A percentile compares a stretch with the other conserved stretches of the same genome.
phyloP scores from a whole-genome alignment of 2,113 vertebrate species.

The Nanorana parkeri region DNA sequence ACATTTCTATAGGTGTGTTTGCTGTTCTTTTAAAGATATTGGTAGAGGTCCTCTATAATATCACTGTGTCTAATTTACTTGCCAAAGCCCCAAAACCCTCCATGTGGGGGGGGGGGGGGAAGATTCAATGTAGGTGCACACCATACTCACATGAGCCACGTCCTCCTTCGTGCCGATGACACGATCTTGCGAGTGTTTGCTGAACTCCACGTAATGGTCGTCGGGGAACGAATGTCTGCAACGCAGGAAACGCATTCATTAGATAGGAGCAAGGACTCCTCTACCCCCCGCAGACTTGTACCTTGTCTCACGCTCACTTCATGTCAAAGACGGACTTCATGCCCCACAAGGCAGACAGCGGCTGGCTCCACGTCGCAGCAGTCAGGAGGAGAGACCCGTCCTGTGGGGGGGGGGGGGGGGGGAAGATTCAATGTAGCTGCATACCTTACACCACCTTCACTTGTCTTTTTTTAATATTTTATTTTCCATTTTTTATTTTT shows the following conservation, averaged over 20 bases:
- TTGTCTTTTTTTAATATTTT: too few species aligned
- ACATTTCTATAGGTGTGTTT: too few species aligned
- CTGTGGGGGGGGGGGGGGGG: slow-evolving; percentile 66
- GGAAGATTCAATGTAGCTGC: too few species aligned
- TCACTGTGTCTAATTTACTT: too few species aligned
- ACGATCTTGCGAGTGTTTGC: slow-evolving; percentile 96
- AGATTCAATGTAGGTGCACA: too few species aligned
- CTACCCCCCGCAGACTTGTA: too few species aligned
- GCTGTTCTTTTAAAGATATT: too few species aligned
- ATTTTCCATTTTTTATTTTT: too few species aligned
- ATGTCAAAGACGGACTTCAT: slow-evolving; percentile 99
- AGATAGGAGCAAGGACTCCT: background rate
- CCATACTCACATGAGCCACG: slow-evolving; percentile 90
- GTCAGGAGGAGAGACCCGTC: slow-evolving; percentile 95
- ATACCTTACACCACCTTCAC: too few species aligned
- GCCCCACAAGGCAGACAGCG: slow-evolving; percentile 95
- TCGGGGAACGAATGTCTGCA: slow-evolving; percentile 95
- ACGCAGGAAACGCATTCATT: background rate
- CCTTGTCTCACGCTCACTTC: slow-evolving; percentile 82
- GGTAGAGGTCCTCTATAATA: too few species aligned
- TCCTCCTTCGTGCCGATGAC: slow-evolving; percentile 98
- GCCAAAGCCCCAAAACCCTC: too few species aligned
- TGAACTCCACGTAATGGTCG: slow-evolving; percentile 98
- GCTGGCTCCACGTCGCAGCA: slow-evolving; percentile 96
- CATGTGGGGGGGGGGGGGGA: too few species aligned